phyloP scores from a whole-genome alignment of 64 coral and sea anemone species.

The Pocillopora damicornis region DNA sequence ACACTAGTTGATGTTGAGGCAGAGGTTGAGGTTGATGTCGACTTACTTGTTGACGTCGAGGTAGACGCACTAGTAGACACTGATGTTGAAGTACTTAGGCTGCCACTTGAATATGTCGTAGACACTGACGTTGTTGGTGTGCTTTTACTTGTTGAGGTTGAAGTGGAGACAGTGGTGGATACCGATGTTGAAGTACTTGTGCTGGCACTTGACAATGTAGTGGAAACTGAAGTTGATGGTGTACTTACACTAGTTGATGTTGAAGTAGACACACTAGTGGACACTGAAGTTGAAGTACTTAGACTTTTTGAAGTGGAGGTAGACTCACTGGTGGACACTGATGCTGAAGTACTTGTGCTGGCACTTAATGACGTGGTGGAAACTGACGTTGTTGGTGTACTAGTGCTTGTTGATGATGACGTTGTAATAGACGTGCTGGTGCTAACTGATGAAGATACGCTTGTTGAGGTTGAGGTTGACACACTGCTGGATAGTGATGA shows the following conservation, averaged over 20 bases:
- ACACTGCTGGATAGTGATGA: background rate
- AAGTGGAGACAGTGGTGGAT: background rate
- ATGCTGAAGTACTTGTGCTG: background rate
- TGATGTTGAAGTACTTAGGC: slow-evolving; percentile 7
- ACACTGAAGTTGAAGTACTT: background rate
- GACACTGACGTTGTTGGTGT: slow-evolving; percentile 2
- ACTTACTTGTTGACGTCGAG: slow-evolving; percentile 10
- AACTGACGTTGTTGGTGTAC: background rate
- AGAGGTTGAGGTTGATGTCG: too few relatives aligned
- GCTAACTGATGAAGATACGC: background rate
- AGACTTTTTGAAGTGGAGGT: background rate
- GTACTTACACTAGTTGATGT: background rate
- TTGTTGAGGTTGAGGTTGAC: background rate
- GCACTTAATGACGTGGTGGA: background rate
- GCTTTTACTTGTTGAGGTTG: background rate
- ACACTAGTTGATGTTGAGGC: too few relatives aligned
- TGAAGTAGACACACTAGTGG: background rate
- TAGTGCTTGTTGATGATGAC: background rate
- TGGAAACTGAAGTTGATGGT: background rate
- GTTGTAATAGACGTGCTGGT: background rate
- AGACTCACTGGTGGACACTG: background rate
- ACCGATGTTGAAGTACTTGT: background rate
- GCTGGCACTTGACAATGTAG: background rate
- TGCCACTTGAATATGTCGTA: background rate
- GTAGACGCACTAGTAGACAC: slow-evolving; percentile 16